Evolutionary conservation across 2,797 vertebrate genomes (phyloP).

Genomic region (Cossypha dichroa): DNA sequence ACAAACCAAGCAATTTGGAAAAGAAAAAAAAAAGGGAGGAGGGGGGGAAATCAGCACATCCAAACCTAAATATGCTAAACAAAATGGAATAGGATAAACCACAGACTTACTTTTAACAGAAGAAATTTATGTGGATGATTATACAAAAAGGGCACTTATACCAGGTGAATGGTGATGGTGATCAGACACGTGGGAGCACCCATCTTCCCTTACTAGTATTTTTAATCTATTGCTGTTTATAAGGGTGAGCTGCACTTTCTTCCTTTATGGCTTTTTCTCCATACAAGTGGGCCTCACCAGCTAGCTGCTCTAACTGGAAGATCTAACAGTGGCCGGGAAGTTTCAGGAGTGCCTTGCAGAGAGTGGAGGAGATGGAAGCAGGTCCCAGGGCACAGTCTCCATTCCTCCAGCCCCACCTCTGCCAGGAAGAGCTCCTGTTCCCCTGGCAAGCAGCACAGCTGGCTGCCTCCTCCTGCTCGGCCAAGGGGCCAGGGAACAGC

Average conservation of each 20-base stretch:
- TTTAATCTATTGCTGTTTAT: slow-evolving; percentile 70
- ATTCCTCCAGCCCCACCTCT: background rate
- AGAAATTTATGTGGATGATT: background rate
- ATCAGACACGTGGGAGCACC: background rate
- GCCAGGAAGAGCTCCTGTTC: slow-evolving; percentile 41
- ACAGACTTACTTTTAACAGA: background rate
- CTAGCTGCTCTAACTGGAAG: slow-evolving; percentile 1
- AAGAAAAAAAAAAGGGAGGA: no score
- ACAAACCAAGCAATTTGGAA: background rate
- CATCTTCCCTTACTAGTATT: slow-evolving; percentile 33
- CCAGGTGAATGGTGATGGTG: slow-evolving; percentile 54
- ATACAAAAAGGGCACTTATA: slow-evolving; percentile 13
- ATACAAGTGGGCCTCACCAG: background rate
- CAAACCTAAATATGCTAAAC: background rate
- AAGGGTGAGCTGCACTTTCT: slow-evolving; percentile 27
- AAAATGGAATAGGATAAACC: background rate
- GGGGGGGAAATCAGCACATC: background rate
- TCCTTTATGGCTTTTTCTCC: background rate
- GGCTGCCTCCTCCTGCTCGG: slow-evolving; percentile 27
- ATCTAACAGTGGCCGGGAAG: slow-evolving; percentile 9
- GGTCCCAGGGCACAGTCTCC: background rate
- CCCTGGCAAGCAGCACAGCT: slow-evolving; percentile 13
- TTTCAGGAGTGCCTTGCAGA: background rate
- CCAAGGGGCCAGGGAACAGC: slow-evolving; percentile 47
- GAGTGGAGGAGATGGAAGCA: background rate